phyloP scores from a whole-genome alignment of 2,888 invertebrate genomes.

The Mycalesis mineus region DNA sequence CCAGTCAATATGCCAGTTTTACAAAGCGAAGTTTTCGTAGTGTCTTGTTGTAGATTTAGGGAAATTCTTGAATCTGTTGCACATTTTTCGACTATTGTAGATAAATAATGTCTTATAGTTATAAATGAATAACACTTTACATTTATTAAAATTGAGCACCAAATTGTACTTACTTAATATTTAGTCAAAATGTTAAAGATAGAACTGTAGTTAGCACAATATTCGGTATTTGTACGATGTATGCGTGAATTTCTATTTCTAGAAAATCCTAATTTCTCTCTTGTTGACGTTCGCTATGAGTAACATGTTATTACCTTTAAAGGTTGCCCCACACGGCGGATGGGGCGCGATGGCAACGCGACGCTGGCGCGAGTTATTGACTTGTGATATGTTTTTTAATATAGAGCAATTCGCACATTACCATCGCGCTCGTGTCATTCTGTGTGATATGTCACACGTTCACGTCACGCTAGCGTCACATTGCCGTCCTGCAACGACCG shows the following conservation, averaged over 20 bases:
- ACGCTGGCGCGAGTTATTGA: no score
- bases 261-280: slow-evolving; percentile 52
- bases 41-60: slow-evolving; percentile 43
- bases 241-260: slow-evolving; percentile 35
- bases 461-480: no score
- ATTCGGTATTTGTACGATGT: slow-evolving; percentile 46
- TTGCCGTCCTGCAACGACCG: no score
- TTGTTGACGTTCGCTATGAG: slow-evolving; percentile 45
- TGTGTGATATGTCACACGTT: no score
- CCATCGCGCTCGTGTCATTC: no score
- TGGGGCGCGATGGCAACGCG: no score
- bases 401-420: no score
- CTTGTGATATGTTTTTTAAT: no score
- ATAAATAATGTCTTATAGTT: slow-evolving; percentile 66
- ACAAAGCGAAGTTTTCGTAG: slow-evolving; percentile 23
- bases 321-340: background rate
- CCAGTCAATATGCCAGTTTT: slow-evolving; percentile 22
- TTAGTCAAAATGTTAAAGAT: slow-evolving; percentile 70
- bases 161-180: slow-evolving; percentile 79
- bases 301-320: background rate
- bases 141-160: slow-evolving; percentile 73
- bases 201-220: slow-evolving; percentile 54
- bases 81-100: slow-evolving; percentile 65
- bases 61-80: slow-evolving; percentile 53
- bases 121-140: slow-evolving; percentile 65